phyloP scores from a whole-genome alignment of 2,797 vertebrate species.

The Hydrocynus forskahlii region DNA sequence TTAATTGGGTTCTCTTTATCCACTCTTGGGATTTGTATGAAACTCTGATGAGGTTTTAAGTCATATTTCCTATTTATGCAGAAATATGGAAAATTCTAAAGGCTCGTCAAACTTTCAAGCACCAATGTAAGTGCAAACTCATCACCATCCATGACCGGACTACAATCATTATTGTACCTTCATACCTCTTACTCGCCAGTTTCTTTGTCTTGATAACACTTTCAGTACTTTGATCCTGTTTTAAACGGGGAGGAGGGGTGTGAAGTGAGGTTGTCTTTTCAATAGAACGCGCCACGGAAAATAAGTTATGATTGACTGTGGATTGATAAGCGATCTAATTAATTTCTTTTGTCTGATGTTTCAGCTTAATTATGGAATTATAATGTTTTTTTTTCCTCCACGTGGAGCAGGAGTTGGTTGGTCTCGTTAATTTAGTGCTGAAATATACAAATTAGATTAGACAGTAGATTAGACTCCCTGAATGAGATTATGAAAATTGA shows the following conservation, averaged over 20 bases:
- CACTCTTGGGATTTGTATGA: too few species aligned
- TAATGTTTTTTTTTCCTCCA: conserved; percentile 55
- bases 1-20: too few species aligned
- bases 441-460: conserved; percentile 80
- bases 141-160: conserved; percentile 7
- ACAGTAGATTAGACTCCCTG: conserved; percentile 68
- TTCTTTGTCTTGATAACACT: conserved; percentile 52
- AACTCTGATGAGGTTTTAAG: too few species aligned
- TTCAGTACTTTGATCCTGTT: conserved; percentile 48
- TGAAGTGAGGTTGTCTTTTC: conserved; percentile 58
- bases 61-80: too few species aligned
- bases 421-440: conserved; percentile 73
- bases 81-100: too few species aligned
- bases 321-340: conserved; percentile 80
- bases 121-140: neutral
- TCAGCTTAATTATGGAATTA: conserved; percentile 74
- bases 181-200: conserved; percentile 45
- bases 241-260: conserved; percentile 46
- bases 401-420: conserved; percentile 59
- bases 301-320: conserved; percentile 71
- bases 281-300: conserved; percentile 65
- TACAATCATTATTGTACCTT: conserved; percentile 38
- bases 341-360: conserved; percentile 78
- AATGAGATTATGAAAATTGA: conserved; percentile 80
- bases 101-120: too few species aligned